Evolutionary conservation across 1,140 invertebrate species (phyloP).

Genomic region (Drosophila yakuba): DNA sequence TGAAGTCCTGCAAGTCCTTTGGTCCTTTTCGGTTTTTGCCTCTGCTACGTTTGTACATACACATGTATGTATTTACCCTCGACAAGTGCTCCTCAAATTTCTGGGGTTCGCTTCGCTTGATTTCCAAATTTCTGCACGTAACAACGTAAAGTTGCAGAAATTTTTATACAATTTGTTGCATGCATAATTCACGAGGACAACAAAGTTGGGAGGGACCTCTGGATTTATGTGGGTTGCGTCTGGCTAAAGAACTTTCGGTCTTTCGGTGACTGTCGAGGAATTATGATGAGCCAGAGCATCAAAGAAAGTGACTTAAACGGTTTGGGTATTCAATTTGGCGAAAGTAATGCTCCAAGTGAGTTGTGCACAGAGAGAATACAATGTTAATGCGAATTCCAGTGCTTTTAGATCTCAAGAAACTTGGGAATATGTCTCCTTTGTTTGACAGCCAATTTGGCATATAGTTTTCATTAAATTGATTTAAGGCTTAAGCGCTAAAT

Average conservation of each 20-base stretch:
- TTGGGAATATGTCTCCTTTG: no score
- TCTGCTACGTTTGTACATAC: no score
- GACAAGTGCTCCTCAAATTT: constrained; percentile 69
- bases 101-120: constrained; percentile 57
- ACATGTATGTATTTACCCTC: not conserved
- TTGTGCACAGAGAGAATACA: not conserved
- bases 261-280: constrained; percentile 51
- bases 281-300: constrained; percentile 75
- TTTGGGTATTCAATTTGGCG: constrained; percentile 34
- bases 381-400: no score
- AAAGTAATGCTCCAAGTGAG: constrained; percentile 20
- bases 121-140: constrained; percentile 81
- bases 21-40: constrained; percentile 28
- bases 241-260: constrained; percentile 27
- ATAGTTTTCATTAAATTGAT: not conserved
- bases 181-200: constrained; percentile 80
- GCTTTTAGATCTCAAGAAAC: no score
- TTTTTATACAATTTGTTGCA: constrained; percentile 84
- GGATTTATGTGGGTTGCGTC: constrained; percentile 64
- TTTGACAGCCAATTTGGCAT: not conserved
- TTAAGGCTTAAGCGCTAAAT: constrained; percentile 9
- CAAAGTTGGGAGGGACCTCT: constrained; percentile 42
- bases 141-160: constrained; percentile 81
- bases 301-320: constrained; percentile 48
- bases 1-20: constrained; percentile 22